Percentiles rank a stretch among this genome's conserved stretches.
Evolutionary conservation across 2,113 vertebrate genomes (phyloP).

Genomic region (Leucoraja erinaceus): DNA sequence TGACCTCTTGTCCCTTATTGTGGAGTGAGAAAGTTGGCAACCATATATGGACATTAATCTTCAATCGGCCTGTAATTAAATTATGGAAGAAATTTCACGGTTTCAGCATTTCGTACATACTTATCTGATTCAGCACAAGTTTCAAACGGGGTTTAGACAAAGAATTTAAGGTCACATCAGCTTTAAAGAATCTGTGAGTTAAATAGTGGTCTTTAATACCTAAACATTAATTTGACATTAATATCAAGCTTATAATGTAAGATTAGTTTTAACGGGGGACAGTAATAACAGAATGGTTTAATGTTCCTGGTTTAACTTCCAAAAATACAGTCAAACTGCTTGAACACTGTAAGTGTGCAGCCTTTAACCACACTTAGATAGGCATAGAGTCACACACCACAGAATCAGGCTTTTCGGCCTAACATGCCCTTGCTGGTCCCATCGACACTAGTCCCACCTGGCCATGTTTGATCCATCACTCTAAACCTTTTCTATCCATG

Average conservation of each 20-base stretch:
- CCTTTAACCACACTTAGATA: no score
- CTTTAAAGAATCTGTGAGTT: neutral
- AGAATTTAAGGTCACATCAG: neutral
- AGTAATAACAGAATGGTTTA: neutral
- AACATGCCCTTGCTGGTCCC: no score
- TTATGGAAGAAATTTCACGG: neutral
- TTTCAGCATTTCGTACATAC: neutral
- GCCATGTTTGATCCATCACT: no score
- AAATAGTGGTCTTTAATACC: neutral
- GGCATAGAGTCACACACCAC: no score
- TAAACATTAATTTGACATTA: neutral
- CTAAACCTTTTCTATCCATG: no score
- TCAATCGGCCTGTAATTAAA: neutral
- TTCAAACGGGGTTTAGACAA: neutral
- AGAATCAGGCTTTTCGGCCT: no score
- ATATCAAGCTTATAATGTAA: neutral
- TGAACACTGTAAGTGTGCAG: neutral
- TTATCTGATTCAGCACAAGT: neutral
- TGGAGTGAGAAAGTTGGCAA: no score
- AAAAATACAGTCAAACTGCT: no score
- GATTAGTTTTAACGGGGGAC: neutral
- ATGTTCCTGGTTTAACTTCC: no score
- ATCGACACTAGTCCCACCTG: no score
- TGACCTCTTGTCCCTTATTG: no score
- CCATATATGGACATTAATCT: neutral